These are phyloP conservation scores for Galeopsomyia nigrocyanea DNA, from an alignment of 2,888 invertebrate genomes.

Conservation along the genomic window DNA sequence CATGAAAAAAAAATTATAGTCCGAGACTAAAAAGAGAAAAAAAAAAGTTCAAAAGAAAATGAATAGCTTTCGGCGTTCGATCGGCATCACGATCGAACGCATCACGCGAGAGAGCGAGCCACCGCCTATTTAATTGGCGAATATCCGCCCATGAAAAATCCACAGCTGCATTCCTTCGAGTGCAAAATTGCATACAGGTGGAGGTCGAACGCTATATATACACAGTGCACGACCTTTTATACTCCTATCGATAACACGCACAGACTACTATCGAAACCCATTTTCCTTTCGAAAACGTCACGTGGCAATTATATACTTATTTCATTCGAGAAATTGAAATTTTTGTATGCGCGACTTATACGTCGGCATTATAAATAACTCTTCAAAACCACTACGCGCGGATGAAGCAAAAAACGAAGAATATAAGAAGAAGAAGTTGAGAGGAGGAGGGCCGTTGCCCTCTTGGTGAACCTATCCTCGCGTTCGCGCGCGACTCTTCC, in stretches of 20 bases:
- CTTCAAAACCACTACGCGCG: too few relatives aligned
- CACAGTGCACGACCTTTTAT: too few relatives aligned
- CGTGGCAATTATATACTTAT: too few relatives aligned
- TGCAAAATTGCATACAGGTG: slow-evolving; percentile 28
- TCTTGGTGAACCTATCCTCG: slow-evolving; percentile 41
- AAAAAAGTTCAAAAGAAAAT: background rate
- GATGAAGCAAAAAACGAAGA: too few relatives aligned
- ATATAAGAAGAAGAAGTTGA: too few relatives aligned
- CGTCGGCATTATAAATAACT: too few relatives aligned
- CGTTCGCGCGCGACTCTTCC: slow-evolving; percentile 14
- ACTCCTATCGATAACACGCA: too few relatives aligned
- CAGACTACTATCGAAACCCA: too few relatives aligned
- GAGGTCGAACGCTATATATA: slow-evolving; percentile 38
- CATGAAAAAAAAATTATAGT: background rate
- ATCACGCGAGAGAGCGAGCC: slow-evolving; percentile 50
- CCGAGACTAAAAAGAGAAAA: background rate
- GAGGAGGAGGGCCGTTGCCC: slow-evolving; percentile 52
- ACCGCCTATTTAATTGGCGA: slow-evolving; percentile 50
- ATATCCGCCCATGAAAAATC: too few relatives aligned
- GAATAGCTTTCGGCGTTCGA: background rate
- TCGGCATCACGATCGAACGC: slow-evolving; percentile 46
- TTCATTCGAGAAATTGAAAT: too few relatives aligned
- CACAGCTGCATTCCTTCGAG: background rate
- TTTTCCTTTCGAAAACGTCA: too few relatives aligned
- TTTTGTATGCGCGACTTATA: too few relatives aligned